phyloP scores from a whole-genome alignment of 2,797 vertebrate genomes.

The Poeciliopsis paucimaculata region DNA sequence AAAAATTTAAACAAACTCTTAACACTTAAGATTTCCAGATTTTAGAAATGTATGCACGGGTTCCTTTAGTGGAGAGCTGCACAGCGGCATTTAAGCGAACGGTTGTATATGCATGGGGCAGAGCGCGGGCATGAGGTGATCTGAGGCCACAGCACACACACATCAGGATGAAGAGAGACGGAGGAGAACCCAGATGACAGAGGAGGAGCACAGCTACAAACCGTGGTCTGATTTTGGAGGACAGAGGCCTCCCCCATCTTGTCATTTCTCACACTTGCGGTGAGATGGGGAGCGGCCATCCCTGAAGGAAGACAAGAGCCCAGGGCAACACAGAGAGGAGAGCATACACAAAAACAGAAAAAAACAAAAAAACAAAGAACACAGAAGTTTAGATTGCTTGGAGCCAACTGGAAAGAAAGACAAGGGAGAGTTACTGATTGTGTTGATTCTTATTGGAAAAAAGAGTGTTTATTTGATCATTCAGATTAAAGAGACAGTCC shows the following conservation, averaged over 20 bases:
- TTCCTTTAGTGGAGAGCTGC: constrained; percentile 34
- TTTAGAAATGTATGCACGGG: background rate
- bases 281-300: constrained; percentile 98
- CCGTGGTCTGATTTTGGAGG: constrained; percentile 99
- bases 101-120: constrained; percentile 86
- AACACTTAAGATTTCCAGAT: background rate
- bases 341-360: constrained; percentile 78
- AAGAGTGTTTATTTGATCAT: constrained; percentile 83
- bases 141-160: constrained; percentile 91
- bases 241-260: constrained; percentile 98
- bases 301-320: constrained; percentile 94
- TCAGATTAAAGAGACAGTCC: constrained; percentile 92
- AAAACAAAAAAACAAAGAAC: constrained; percentile 84
- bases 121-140: constrained; percentile 87
- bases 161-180: constrained; percentile 83
- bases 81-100: constrained; percentile 80
- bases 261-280: constrained; percentile 99
- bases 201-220: constrained; percentile 94
- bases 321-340: constrained; percentile 84
- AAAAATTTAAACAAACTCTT: background rate
- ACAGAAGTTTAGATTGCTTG: constrained; percentile 91
- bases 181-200: constrained; percentile 76
- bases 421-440: constrained; percentile 74
- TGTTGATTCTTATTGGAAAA: constrained; percentile 81
- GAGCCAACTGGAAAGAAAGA: constrained; percentile 81